Evolutionary conservation across 2,113 vertebrate genomes (phyloP).

Genomic region (Sprattus sprattus): DNA sequence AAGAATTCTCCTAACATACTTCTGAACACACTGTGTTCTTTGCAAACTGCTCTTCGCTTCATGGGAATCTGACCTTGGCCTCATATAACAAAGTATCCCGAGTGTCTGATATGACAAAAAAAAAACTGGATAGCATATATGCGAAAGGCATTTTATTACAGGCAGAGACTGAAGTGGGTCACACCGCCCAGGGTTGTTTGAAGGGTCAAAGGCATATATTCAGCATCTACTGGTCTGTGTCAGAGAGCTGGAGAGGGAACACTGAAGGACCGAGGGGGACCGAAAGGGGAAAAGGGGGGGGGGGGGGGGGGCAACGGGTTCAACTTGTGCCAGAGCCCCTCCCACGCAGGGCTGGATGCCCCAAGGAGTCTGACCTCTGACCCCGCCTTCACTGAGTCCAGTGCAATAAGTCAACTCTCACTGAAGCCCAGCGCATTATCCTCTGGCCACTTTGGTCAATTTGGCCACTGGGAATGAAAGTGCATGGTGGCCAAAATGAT

Average conservation of each 20-base stretch:
- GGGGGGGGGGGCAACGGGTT: background rate
- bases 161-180: conserved; percentile 19
- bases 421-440: background rate
- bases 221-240: background rate
- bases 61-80: conserved; percentile 66
- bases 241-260: background rate
- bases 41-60: conserved; percentile 47
- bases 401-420: background rate
- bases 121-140: conserved; percentile 22
- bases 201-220: conserved; percentile 25
- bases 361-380: background rate
- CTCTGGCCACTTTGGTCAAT: conserved; percentile 6
- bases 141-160: background rate
- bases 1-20: conserved; percentile 9
- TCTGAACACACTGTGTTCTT: conserved; percentile 40
- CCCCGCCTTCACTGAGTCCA: background rate
- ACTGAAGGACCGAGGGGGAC: background rate
- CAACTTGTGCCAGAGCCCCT: background rate
- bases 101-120: conserved; percentile 15
- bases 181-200: conserved; percentile 23
- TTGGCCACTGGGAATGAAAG: background rate
- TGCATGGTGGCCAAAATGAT: background rate
- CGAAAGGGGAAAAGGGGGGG: too few relatives aligned
- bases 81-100: conserved; percentile 50
- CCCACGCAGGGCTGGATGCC: background rate